Conservation (phyloP, 1,140 invertebrate species). For the honey bee (Apis mellifera) region DNA sequence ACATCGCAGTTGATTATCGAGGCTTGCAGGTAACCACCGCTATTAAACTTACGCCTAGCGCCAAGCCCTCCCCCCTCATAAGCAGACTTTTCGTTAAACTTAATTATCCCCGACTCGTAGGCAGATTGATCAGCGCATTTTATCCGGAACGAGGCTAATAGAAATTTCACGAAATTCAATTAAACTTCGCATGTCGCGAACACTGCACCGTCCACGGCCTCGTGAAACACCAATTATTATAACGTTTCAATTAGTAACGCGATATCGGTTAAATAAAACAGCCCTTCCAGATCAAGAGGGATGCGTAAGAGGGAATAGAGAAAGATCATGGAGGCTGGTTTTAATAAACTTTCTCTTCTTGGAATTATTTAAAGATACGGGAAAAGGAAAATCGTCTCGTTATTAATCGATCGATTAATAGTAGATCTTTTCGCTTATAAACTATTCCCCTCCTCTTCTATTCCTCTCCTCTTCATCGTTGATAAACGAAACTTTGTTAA, state of each 20-base stretch:
- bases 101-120: slow-evolving; percentile 66
- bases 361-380: no score
- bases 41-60: slow-evolving; percentile 57
- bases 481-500: slow-evolving; percentile 77
- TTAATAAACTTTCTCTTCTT: no score
- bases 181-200: slow-evolving; percentile 55
- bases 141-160: slow-evolving; percentile 61
- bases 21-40: slow-evolving; percentile 58
- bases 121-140: slow-evolving; percentile 63
- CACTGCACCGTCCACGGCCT: background rate
- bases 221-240: slow-evolving; percentile 52
- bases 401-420: slow-evolving; percentile 68
- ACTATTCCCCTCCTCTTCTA: slow-evolving; percentile 22
- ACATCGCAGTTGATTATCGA: slow-evolving; percentile 63
- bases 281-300: background rate
- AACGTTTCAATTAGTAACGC: slow-evolving; percentile 61
- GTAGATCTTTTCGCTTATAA: slow-evolving; percentile 39
- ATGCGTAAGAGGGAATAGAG: background rate
- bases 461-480: slow-evolving; percentile 67
- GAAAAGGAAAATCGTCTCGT: no score
- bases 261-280: slow-evolving; percentile 56
- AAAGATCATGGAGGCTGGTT: slow-evolving; percentile 50
- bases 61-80: slow-evolving; percentile 22
- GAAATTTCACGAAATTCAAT: slow-evolving; percentile 70
- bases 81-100: slow-evolving; percentile 68